Base-by-base conservation (phyloP, 2,797 vertebrate genomes). In the Neomorphus geoffroyi region DNA sequence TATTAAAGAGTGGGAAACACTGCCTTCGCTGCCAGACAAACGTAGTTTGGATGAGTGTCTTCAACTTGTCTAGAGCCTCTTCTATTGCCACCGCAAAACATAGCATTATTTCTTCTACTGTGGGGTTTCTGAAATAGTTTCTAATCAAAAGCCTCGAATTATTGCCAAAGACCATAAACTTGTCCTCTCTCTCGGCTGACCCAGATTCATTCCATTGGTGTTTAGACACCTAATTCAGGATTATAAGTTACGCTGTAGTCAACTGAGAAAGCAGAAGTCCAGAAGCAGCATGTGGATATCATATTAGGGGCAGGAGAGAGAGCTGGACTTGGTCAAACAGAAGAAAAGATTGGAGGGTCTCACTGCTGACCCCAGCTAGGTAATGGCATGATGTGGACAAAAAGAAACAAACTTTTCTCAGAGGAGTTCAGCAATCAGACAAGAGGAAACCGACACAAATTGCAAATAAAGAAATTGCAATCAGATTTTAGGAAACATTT, bases 141-240 rank as follows among this genome's bases (percentile, higher is more conserved):
- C 82, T 84, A 43, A 43, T 86, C 43, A 41, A 22, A 65, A 51
- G 12, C 66, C 56, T 85, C 51, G 85, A 80, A 77, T 30, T 64
- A 18, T 32, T 13, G 39, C n/a, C n/a, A 82, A 74, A 80, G 33
- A 19, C 16, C 0, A 0, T 35, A 0, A 0, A 37, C 3, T 54
- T 66, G 9, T 28, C 50, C 26, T 84, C 30, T 56, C 6, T 89
- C 56, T 82, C 73, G 67, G 30, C 39, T 72, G 46, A 69, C 9
- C 22, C 22, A 80, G 35, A 22, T 48, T 88, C 13, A 21, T 80
- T 46, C 48, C 67, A 10, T 16, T 71, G n/a, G 18, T 66, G 27
- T 69, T 95, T 37, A 66, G 35, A 64, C 9, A 33, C 7, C 5
- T 32, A 67, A 66, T 57, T 78, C 54, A 81, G 54, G 33, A 79